Conservation (phyloP, 2,113 vertebrate genomes). For the Larimichthys crocea region DNA sequence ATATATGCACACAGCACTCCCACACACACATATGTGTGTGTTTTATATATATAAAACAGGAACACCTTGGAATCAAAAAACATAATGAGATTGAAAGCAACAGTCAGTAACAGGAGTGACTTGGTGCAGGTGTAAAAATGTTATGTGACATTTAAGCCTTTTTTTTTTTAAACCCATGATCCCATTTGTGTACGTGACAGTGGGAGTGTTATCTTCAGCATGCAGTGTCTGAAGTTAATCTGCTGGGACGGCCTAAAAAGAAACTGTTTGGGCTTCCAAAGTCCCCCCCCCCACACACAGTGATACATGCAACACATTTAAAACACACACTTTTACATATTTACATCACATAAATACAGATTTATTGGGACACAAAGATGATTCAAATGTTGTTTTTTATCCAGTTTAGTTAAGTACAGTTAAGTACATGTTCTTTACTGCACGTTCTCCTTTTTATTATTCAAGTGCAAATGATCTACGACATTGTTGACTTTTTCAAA, state of each 20-base stretch:
- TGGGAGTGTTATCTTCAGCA: slow-evolving; percentile 18
- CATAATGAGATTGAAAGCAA: slow-evolving; percentile 14
- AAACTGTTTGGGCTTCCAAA: not conserved
- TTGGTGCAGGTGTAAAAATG: not conserved
- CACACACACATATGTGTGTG: not conserved
- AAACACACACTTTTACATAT: not conserved
- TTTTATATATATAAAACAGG: fast-evolving
- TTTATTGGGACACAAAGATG: not conserved
- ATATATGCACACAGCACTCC: slow-evolving; percentile 1
- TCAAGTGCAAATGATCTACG: not conserved
- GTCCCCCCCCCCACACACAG: not conserved
- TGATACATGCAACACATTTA: not conserved
- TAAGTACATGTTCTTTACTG: not conserved
- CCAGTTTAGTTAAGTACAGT: not conserved
- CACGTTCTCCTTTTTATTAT: not conserved
- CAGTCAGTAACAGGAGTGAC: not conserved
- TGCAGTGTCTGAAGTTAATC: slow-evolving; percentile 32
- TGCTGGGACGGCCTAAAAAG: not conserved
- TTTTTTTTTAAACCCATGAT: slow-evolving; percentile 3
- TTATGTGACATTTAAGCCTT: not conserved
- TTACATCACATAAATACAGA: slow-evolving; percentile 6
- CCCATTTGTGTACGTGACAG: slow-evolving; percentile 9
- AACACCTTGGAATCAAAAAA: not conserved
- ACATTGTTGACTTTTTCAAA: slow-evolving; percentile 1
- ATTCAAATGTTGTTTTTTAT: not conserved